Conservation (phyloP, 2,113 vertebrate species). For the Ivindomyrus marchei region DNA sequence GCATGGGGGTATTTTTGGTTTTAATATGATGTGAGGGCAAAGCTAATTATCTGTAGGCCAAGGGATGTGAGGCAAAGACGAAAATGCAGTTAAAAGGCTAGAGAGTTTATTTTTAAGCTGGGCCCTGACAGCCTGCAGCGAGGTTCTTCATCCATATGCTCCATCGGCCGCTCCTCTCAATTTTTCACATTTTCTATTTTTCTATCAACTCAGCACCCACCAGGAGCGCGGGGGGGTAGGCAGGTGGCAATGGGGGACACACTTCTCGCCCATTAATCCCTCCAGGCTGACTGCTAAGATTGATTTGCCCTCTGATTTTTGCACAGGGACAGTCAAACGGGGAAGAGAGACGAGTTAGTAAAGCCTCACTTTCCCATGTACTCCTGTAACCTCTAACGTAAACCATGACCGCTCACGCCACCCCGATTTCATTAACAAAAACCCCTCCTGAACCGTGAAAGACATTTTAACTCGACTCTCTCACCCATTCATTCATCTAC, state of each 20-base stretch:
- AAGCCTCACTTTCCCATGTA: neutral
- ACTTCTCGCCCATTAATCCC: neutral
- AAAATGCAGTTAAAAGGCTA: neutral
- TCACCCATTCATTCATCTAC: neutral
- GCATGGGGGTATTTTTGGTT: slow-evolving; percentile 1
- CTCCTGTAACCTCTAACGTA: neutral
- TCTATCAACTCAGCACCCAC: slow-evolving; percentile 26
- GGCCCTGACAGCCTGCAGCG: slow-evolving; percentile 43
- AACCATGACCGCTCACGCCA: neutral
- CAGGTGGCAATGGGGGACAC: neutral
- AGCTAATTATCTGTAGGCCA: slow-evolving; percentile 45
- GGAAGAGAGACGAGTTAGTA: neutral
- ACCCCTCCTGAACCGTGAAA: slow-evolving; percentile 10
- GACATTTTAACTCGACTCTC: neutral
- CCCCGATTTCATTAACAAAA: slow-evolving; percentile 15
- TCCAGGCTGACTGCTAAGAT: slow-evolving; percentile 5
- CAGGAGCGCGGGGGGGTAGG: slow-evolving; percentile 17
- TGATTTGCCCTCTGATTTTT: slow-evolving; percentile 6
- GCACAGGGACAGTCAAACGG: neutral
- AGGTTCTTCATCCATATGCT: slow-evolving; percentile 36
- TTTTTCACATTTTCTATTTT: slow-evolving; percentile 28
- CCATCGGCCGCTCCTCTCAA: slow-evolving; percentile 46
- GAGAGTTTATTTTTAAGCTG: slow-evolving; percentile 25
- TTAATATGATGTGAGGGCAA: slow-evolving; percentile 20
- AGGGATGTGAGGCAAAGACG: slow-evolving; percentile 34